Evolutionary conservation across 2,797 vertebrate genomes (phyloP).

Genomic region (Mormyrus hasselquistii): DNA sequence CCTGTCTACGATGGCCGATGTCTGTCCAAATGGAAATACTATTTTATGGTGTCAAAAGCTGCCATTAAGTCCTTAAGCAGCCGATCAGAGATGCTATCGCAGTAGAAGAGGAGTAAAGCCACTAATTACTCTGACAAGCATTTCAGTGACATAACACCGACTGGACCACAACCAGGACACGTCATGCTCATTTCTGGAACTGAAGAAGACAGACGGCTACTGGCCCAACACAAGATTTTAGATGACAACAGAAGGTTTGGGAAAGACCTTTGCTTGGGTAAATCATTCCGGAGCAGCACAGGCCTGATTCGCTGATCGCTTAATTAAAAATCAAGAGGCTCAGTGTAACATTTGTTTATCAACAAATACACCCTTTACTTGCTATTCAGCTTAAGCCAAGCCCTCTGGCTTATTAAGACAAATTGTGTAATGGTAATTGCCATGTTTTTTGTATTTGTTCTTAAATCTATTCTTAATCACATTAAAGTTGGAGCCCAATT

Average conservation of each 20-base stretch:
- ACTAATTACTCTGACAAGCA: background rate
- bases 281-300: background rate
- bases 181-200: background rate
- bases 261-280: background rate
- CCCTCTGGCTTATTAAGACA: background rate
- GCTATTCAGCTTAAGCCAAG: background rate
- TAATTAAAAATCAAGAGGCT: background rate
- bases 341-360: background rate
- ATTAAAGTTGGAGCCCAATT: slow-evolving; percentile 26
- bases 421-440: background rate
- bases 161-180: background rate
- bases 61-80: background rate
- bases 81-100: background rate
- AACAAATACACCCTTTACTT: slow-evolving; percentile 5
- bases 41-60: background rate
- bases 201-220: background rate
- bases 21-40: background rate
- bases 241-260: background rate
- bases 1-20: background rate
- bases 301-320: background rate
- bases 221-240: background rate
- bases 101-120: background rate
- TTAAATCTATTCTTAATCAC: slow-evolving; percentile 28
- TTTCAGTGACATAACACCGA: background rate
- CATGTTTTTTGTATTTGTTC: slow-evolving; percentile 20